Conservation (phyloP, 2,113 vertebrate genomes). For the Heterotilapia buettikoferi region DNA sequence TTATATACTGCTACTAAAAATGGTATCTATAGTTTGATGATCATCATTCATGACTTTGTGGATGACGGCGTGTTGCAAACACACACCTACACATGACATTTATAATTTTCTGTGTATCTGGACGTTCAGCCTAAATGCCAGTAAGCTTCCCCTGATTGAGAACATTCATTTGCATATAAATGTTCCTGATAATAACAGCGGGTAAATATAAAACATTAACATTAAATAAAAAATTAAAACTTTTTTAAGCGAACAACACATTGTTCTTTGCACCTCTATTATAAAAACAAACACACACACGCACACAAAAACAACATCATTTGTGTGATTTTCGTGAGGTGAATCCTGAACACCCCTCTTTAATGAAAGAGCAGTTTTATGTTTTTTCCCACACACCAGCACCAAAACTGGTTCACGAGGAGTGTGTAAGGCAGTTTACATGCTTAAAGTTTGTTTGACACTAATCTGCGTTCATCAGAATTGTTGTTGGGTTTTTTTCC, state of each 20-base stretch:
- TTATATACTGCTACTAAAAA: background rate
- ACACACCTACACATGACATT: background rate
- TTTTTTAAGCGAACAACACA: background rate
- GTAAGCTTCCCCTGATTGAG: background rate
- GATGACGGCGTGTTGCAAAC: background rate
- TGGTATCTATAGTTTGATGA: background rate
- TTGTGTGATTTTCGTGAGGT: background rate
- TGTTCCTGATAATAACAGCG: background rate
- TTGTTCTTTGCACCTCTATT: background rate
- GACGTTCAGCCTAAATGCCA: background rate
- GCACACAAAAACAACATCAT: background rate
- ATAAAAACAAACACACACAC: background rate
- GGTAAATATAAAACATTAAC: background rate
- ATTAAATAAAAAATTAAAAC: background rate
- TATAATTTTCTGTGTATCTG: background rate
- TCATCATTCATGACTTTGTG: background rate
- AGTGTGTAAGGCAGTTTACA: background rate
- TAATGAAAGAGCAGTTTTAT: background rate
- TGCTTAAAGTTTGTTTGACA: background rate
- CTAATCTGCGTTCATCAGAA: background rate
- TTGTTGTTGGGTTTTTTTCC: accelerated
- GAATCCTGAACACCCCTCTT: background rate
- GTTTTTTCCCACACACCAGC: background rate
- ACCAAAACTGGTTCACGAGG: background rate
- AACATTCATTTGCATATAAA: background rate